Evolutionary conservation across 2,888 invertebrate genomes (phyloP), one percentile per base, ranked within the genome.

Genomic region (Drosophila conformis): DNA sequence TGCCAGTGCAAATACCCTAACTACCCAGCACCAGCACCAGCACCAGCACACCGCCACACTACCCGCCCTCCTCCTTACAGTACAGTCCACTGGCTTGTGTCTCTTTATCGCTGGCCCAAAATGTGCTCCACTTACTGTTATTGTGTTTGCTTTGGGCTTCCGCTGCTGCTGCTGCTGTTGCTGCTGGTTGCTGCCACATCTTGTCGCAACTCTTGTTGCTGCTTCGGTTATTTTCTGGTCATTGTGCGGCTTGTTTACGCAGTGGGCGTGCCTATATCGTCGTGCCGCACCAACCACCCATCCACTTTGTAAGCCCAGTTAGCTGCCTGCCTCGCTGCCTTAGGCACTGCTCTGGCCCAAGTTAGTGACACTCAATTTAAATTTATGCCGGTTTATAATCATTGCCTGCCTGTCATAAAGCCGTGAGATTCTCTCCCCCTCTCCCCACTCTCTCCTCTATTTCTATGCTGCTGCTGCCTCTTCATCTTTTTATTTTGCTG

Each of bases 351-450:
- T 69, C 59, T 66, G 69, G 59, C 36, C 63, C 82, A 78, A 83
- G 81, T 82, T 82, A 77, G 83, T 83, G 83, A 83, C 83, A 83
- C 83, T 83, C 83, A 83, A 83, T 83, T 83, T 83, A 83, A 83
- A 83, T 83, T 83, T 83, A 83, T 83, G 83, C 83, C 83, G 79
- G 81, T 79, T 83, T 81, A 81, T 83, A 83, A 83, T 82, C 80
- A 83, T 82, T 82, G 82, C 71, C 80, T 68, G 80, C 68, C 71
- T 77, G 74, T 79, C 77, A 75, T 77, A 78, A 74, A 77, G 79
- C 76, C 73, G 74, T 79, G 78, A 72, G 69, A 68, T 62, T 62
- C 60, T 69, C 49, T 18, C 7, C 36, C 27, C 4, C 25, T 4
- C n/a, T 15, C 11, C 1, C 25, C 27, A 2, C 46, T 35, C 2